These are phyloP conservation scores for Neuroscelio doddi DNA, from an alignment of 2,888 invertebrate genomes.

Conservation along the genomic window DNA sequence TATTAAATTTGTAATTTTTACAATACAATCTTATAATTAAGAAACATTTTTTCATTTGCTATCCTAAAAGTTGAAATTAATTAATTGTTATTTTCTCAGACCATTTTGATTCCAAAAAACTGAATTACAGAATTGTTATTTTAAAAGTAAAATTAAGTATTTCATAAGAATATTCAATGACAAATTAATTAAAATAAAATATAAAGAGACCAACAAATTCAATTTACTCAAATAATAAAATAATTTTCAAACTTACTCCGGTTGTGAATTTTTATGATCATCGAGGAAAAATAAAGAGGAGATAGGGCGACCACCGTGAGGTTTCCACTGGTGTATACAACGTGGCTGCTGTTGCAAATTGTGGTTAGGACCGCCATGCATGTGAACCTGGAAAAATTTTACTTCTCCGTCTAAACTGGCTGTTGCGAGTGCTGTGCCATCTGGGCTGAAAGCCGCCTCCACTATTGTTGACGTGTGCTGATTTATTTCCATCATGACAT, in stretches of 20 bases:
- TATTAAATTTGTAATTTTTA: too few species aligned
- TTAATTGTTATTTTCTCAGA: too few species aligned
- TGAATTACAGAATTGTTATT: too few species aligned
- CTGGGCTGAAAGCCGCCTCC: constrained; percentile 93
- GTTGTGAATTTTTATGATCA: constrained; percentile 86
- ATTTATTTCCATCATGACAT: constrained; percentile 74
- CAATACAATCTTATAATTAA: too few species aligned
- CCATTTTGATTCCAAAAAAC: too few species aligned
- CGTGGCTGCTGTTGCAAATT: constrained; percentile 76
- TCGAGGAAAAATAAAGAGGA: constrained; percentile 95
- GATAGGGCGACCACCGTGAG: constrained; percentile 90
- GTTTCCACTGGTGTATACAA: constrained; percentile 94
- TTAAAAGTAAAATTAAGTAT: constrained; percentile 14
- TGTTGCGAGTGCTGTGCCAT: constrained; percentile 94
- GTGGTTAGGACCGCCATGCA: constrained; percentile 76
- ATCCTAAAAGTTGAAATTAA: too few species aligned
- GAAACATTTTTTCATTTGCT: too few species aligned
- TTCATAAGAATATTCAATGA: constrained; percentile 11
- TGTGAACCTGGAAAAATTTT: constrained; percentile 92
- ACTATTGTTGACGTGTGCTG: constrained; percentile 80
- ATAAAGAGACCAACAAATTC: constrained; percentile 12
- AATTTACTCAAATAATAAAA: neutral
- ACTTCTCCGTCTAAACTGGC: constrained; percentile 91
- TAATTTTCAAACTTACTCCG: constrained; percentile 86
- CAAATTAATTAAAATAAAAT: constrained; percentile 4